These are phyloP conservation scores for Luehdorfia chinensis DNA, from an alignment of 1,140 invertebrate genomes.

Conservation along the genomic window DNA sequence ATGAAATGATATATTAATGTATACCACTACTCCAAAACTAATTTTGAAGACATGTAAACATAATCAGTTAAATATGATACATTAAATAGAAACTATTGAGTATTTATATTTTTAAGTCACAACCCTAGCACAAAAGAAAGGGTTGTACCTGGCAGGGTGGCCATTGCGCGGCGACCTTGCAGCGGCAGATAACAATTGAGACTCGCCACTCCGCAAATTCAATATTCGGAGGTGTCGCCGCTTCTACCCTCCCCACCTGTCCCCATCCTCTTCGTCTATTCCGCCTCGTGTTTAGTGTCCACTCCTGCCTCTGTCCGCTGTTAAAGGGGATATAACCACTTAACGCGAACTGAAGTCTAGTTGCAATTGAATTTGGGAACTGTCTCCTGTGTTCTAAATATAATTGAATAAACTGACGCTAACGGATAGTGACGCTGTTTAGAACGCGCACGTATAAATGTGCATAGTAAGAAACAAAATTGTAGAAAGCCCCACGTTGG, in stretches of 20 bases:
- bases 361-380: conserved; percentile 67
- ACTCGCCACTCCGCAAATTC: conserved; percentile 62
- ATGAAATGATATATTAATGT: too few species aligned
- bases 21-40: too few species aligned
- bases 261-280: conserved; percentile 12
- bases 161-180: conserved; percentile 61
- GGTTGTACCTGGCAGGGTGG: conserved; percentile 57
- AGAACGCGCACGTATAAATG: too few species aligned
- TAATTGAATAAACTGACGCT: conserved; percentile 33
- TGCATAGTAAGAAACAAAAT: too few species aligned
- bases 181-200: conserved; percentile 70
- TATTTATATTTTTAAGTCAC: too few species aligned
- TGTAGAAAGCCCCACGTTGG: conserved; percentile 21
- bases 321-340: conserved; percentile 70
- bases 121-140: conserved; percentile 61
- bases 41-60: too few species aligned
- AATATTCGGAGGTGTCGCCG: conserved; percentile 65
- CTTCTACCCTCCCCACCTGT: too few species aligned
- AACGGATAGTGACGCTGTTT: not conserved
- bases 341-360: conserved; percentile 66
- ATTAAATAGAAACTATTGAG: too few species aligned
- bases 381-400: conserved; percentile 52
- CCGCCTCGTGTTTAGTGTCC: conserved; percentile 44
- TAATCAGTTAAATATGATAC: too few species aligned
- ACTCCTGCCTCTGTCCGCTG: conserved; percentile 41